Evolutionary conservation across 2,888 invertebrate species (phyloP).

Genomic region (Eumacrocentrus americanus): DNA sequence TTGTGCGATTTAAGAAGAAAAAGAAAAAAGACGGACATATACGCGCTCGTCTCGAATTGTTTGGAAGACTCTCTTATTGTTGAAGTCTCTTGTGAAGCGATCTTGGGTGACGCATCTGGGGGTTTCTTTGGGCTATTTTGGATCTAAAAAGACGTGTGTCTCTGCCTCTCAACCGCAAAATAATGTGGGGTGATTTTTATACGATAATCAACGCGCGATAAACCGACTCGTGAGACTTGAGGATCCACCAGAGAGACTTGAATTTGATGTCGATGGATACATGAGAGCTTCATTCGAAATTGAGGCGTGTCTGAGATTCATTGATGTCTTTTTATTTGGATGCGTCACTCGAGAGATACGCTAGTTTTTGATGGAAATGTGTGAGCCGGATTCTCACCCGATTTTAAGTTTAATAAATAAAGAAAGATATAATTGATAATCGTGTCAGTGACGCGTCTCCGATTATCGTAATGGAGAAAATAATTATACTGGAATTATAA

Average conservation of each 20-base stretch:
- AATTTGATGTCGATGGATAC: conserved; percentile 1
- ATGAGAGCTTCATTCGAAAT: conserved; percentile 5
- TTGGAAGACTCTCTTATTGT: conserved; percentile 3
- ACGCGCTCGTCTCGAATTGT: background rate
- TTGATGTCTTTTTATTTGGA: conserved; percentile 3
- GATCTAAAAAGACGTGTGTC: too few relatives aligned
- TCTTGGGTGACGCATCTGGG: conserved; percentile 4
- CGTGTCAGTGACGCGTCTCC: conserved; percentile 28
- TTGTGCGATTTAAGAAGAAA: background rate
- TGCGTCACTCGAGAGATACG: background rate
- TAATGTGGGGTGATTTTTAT: conserved; percentile 24
- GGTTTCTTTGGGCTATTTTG: background rate
- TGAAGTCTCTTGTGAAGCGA: too few relatives aligned
- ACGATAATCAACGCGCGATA: conserved; percentile 21
- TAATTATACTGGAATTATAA: conserved; percentile 20
- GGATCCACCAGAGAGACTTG: background rate
- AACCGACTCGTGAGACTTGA: background rate
- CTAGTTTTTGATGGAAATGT: background rate
- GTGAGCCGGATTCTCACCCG: conserved; percentile 30
- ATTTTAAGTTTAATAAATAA: conserved; percentile 11
- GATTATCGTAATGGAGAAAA: conserved; percentile 18
- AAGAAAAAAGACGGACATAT: background rate
- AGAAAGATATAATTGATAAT: conserved; percentile 10
- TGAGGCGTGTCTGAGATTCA: conserved; percentile 3
- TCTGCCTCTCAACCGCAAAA: conserved; percentile 5